Conservation (phyloP, 2,113 vertebrate species). For the Bos javanicus region DNA sequence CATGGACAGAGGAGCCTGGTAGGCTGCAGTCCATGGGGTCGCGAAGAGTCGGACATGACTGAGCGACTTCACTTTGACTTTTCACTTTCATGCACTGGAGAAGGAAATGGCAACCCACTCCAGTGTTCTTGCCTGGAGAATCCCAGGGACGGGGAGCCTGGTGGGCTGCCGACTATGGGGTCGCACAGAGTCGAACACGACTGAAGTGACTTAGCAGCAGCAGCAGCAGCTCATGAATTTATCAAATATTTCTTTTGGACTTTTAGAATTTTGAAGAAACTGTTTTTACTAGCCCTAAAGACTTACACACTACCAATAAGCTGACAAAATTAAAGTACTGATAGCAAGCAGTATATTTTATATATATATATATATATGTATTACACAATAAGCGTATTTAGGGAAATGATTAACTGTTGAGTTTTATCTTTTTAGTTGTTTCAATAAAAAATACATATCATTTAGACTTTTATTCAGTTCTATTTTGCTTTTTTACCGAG, state of each 20-base stretch:
- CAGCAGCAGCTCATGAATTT: background rate
- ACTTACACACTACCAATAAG: background rate
- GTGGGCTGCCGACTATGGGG: too few species aligned
- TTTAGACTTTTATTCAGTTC: background rate
- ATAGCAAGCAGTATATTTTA: background rate
- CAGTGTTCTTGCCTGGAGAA: too few species aligned
- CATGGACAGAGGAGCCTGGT: too few species aligned
- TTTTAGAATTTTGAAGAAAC: background rate
- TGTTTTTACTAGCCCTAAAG: background rate
- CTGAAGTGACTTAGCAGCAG: too few species aligned
- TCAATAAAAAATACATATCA: background rate
- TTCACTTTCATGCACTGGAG: too few species aligned
- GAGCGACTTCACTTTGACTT: too few species aligned
- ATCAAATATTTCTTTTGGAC: background rate
- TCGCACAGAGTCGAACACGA: too few species aligned
- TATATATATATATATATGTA: background rate
- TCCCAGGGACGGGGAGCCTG: too few species aligned
- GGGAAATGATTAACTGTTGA: background rate
- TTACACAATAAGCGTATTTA: background rate
- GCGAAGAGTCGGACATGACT: too few species aligned
- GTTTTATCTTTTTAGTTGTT: background rate
- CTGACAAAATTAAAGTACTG: background rate
- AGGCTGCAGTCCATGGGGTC: too few species aligned
- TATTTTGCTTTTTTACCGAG: background rate
- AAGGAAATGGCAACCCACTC: too few species aligned